Evolutionary conservation across 2,113 vertebrate genomes (phyloP).

Genomic region (Vimba vimba): DNA sequence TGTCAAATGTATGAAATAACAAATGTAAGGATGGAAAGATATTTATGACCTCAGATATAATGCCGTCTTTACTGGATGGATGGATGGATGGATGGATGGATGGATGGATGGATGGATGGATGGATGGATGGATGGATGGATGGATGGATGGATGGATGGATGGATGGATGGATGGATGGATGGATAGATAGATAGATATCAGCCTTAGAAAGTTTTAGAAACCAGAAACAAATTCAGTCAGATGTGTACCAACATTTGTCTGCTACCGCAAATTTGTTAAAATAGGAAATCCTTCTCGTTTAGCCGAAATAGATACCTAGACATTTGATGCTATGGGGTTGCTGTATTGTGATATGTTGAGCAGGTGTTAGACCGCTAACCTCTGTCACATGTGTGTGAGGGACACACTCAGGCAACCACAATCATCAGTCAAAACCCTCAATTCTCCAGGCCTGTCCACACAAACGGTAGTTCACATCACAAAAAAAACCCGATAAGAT

Average conservation of each 20-base stretch:
- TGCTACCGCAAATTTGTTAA: neutral
- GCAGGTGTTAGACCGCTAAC: neutral
- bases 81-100: too few species aligned
- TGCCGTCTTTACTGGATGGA: too few species aligned
- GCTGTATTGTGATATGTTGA: neutral
- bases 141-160: too few species aligned
- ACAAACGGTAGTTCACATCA: neutral
- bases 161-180: too few species aligned
- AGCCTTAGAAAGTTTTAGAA: neutral
- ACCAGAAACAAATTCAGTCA: neutral
- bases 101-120: too few species aligned
- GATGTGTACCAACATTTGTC: neutral
- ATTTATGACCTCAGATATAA: too few species aligned
- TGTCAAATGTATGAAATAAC: neutral
- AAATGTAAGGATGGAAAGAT: too few species aligned
- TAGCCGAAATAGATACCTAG: neutral
- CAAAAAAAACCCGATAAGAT: neutral
- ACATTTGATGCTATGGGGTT: neutral
- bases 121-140: too few species aligned
- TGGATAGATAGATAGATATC: neutral
- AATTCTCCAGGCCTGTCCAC: neutral
- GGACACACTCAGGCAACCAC: neutral
- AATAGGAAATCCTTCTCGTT: neutral
- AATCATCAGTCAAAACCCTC: neutral
- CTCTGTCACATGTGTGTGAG: neutral